These are phyloP conservation scores for Tenebrosternarchus preto DNA, from an alignment of 2,113 vertebrate genomes.

Conservation along the genomic window DNA sequence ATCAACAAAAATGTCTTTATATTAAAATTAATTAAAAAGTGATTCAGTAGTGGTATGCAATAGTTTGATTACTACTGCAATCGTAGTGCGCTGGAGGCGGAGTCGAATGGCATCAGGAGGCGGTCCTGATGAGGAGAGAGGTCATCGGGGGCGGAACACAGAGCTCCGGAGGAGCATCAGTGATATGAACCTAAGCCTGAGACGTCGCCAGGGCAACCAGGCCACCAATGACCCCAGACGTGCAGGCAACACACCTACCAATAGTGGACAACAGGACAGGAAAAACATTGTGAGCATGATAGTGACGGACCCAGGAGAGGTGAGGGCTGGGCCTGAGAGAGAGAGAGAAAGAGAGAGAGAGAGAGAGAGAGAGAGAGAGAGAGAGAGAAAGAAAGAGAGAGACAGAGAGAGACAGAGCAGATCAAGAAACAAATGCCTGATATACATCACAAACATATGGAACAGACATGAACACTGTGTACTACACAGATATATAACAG, in stretches of 20 bases:
- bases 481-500: too few species aligned
- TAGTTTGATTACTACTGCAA: background rate
- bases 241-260: conserved; percentile 57
- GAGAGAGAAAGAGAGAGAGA: background rate
- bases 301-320: conserved; percentile 66
- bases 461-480: too few species aligned
- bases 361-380: background rate
- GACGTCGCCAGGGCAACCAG: conserved; percentile 79
- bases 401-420: too few species aligned
- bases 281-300: conserved; percentile 90
- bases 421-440: background rate
- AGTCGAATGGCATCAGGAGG: conserved; percentile 82
- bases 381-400: too few species aligned
- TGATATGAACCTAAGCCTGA: conserved; percentile 87
- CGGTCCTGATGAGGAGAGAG: conserved; percentile 73
- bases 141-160: conserved; percentile 77
- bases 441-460: background rate
- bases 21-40: background rate
- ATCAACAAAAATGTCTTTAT: background rate
- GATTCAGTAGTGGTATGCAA: background rate
- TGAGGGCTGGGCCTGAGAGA: conserved; percentile 44
- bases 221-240: conserved; percentile 60
- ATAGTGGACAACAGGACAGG: conserved; percentile 72
- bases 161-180: conserved; percentile 90
- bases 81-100: conserved; percentile 77